phyloP scores from a whole-genome alignment of 2,113 vertebrate genomes.

The Cyprinodon variegatus region DNA sequence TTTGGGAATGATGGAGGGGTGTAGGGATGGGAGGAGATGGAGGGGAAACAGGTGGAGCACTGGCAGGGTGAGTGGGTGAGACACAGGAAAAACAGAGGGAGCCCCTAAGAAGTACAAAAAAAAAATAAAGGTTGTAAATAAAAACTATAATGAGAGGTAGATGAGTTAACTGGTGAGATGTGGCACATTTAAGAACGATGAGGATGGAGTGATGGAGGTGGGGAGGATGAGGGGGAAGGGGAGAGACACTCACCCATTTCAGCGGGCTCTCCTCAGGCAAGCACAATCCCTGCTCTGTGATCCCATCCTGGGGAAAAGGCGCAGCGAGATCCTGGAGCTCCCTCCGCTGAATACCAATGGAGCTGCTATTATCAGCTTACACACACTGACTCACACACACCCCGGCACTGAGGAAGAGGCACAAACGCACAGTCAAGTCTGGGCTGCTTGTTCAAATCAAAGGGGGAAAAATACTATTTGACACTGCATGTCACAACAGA shows the following conservation, averaged over 20 bases:
- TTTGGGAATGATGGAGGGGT: constrained; percentile 32
- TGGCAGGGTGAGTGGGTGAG: constrained; percentile 34
- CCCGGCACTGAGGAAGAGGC: constrained; percentile 64
- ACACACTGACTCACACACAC: constrained; percentile 46
- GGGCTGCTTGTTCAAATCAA: constrained; percentile 54
- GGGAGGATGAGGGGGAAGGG: constrained; percentile 18
- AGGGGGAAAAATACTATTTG: not conserved
- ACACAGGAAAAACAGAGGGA: constrained; percentile 39
- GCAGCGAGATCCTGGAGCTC: constrained; percentile 78
- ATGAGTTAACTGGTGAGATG: constrained; percentile 18
- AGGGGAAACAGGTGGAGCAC: constrained; percentile 69
- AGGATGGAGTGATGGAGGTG: constrained; percentile 23
- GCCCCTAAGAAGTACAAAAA: constrained; percentile 31
- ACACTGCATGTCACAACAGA: constrained; percentile 43
- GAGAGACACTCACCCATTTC: constrained; percentile 75
- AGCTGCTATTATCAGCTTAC: constrained; percentile 73
- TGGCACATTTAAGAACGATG: constrained; percentile 33
- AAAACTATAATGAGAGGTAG: constrained; percentile 32
- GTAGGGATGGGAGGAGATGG: not conserved
- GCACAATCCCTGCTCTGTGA: constrained; percentile 85
- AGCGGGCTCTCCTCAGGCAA: constrained; percentile 74
- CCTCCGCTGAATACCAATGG: constrained; percentile 83
- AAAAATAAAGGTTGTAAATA: constrained; percentile 12
- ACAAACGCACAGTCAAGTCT: constrained; percentile 66
- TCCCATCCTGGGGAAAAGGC: constrained; percentile 79